A percentile compares a stretch with the other conserved stretches of the same genome.
These are phyloP conservation scores for Dryobota labecula DNA, from an alignment of 2,888 invertebrate species.

Conservation along the genomic window DNA sequence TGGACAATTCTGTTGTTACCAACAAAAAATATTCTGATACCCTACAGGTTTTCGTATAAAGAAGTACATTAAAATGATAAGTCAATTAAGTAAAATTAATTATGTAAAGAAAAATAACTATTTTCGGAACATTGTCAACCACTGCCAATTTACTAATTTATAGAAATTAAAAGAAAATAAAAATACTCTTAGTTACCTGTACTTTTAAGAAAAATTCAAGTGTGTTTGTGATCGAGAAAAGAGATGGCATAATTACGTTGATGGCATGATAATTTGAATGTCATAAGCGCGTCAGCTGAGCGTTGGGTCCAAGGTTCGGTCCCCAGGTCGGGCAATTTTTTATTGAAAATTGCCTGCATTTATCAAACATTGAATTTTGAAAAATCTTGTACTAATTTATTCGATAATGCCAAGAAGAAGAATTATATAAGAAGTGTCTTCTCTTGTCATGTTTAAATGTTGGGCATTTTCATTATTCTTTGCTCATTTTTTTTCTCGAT, in stretches of 20 bases:
- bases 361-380: background rate
- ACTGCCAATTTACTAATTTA: constrained; percentile 77
- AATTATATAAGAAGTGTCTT: background rate
- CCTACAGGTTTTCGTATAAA: constrained; percentile 78
- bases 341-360: background rate
- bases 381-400: background rate
- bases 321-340: background rate
- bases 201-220: constrained; percentile 58
- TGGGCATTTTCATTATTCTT: background rate
- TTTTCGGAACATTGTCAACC: constrained; percentile 57
- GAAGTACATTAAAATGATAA: constrained; percentile 60
- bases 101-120: constrained; percentile 51
- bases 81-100: constrained; percentile 58
- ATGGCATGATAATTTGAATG: background rate
- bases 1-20: constrained; percentile 31
- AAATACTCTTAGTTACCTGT: constrained; percentile 82
- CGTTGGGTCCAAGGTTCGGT: background rate
- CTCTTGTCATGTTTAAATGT: background rate
- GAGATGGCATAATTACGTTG: background rate
- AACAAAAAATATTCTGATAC: constrained; percentile 55
- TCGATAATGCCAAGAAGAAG: no score
- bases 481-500: constrained; percentile 48
- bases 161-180: constrained; percentile 57
- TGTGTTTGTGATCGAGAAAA: constrained; percentile 50
- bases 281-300: background rate